Evolutionary conservation across 1,140 invertebrate genomes (phyloP), one percentile per base, ranked within the genome.

Genomic region (Drosophila triauraria): DNA sequence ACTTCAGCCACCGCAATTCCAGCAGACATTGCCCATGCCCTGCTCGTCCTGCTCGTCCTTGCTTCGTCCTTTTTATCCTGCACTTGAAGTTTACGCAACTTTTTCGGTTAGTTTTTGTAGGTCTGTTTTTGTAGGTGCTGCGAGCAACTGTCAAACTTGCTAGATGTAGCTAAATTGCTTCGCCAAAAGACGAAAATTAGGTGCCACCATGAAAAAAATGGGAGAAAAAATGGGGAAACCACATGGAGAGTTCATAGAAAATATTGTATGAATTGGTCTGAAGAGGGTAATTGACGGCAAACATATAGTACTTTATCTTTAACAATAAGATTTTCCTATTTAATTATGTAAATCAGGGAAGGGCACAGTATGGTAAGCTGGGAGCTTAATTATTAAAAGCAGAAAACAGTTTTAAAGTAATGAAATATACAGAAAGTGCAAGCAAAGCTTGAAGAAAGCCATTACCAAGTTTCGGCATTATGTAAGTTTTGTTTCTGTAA

Each of bases 1-100:
- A 59, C 58, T 65, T 72, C 8, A 40, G 51, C 35, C 51, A 78
- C 54, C 59, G 48, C 74, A 67, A 77, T 78, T 63, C 56, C 59
- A 48, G 70, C 75, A 68, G 44, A 68, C 69, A 54, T 46, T 48
- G 44, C 59, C 32, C 23, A 50, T 50, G 35, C 12, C 35, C 30
- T 10, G 40, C 15, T 15, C 30, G 32, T 53, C 35, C 30, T 10
- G 40, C 15, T 15, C 30, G 32, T 53, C 44, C 8, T 59, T 35
- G 32, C 32, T 10, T 3, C 32, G 32, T 30, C 75, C 59, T 71
- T 23, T 44, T 27, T 42, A 69, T 30, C 63, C 64, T 70, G 83
- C 71, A 87, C 83, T 87, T 80, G 83, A 83, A 87, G 75, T 76
- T 75, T 63, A 80, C 75, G 69, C 79, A 86, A 86, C 79, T 86